These are phyloP conservation scores for Eueremaeus valkanovi DNA, from an alignment of 2,888 invertebrate species.

Conservation along the genomic window DNA sequence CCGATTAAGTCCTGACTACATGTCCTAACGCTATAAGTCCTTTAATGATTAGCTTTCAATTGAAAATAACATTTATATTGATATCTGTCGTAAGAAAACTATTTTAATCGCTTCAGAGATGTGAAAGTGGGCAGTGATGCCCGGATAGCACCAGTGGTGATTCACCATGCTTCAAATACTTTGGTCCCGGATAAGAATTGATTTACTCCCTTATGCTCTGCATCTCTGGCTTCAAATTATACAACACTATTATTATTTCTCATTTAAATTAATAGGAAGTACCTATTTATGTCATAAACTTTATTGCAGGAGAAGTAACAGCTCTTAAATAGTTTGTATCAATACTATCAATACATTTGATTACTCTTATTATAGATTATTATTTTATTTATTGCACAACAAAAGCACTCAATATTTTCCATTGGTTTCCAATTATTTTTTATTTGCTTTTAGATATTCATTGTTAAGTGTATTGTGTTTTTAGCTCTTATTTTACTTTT, in stretches of 20 bases:
- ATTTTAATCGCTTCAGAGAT: background rate
- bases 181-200: no score
- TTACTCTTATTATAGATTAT: background rate
- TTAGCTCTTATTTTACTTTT: background rate
- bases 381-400: background rate
- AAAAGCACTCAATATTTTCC: background rate
- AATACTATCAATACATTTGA: background rate
- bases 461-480: background rate
- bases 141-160: no score
- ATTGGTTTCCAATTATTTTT: background rate
- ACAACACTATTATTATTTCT: background rate
- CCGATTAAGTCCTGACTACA: background rate
- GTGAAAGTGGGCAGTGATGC: no score
- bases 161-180: no score
- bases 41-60: slow-evolving; percentile 16
- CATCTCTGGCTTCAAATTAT: no score
- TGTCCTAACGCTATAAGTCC: background rate
- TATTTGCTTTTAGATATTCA: background rate
- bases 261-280: background rate
- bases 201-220: no score
- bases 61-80: background rate
- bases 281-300: no score
- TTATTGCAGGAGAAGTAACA: no score
- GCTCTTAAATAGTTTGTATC: background rate
- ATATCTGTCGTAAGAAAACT: no score